Evolutionary conservation across 2,888 invertebrate genomes (phyloP), one percentile per base, ranked within the genome.

Genomic region (Trachelus troglodyta): DNA sequence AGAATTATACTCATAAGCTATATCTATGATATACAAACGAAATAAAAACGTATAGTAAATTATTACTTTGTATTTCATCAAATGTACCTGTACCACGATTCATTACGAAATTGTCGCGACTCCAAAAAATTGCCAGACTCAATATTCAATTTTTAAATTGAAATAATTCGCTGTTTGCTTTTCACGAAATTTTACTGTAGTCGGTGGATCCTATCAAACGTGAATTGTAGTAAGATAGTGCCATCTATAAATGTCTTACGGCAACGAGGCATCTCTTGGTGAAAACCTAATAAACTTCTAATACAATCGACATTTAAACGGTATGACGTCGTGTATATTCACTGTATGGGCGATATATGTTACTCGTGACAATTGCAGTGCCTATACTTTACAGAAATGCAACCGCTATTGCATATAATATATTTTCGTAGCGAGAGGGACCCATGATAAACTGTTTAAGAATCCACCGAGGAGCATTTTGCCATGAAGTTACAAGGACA

Each of bases 1-100:
- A 91, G 91, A 91, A 91, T 90, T 91, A 91, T 91, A 91, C 90
- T 90, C 90, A 89, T 91, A 91, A 91, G 91, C 91, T 91, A 90
- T 91, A 91, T 90, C 91, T 91, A 91, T 90, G 89, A 91, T 90
- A 91, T 88, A 90, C 90, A 90, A 90, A 91, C 90, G 89, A 89
- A 91, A 91, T 90, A 91, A 91, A 91, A 90, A 86, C 89, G 88
- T 91, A 91, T 88, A 34, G 30, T 33, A 30, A 74, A 35, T 34
- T 33, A 71, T 30, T 71, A 71, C 71, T 71, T 56, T 56, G 40
- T 56, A 56, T 56, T 56, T 56, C 40, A 15, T 56, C 23, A 15
- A 56, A 6, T 9, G 9, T 56, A 56, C 40, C 40, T 56, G 23
- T 9, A 23, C 40, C 40, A 71, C 3, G 2, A 30, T 11, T 30